Conservation (phyloP, 2,888 invertebrate species). For the Hipparchia sbordonii region DNA sequence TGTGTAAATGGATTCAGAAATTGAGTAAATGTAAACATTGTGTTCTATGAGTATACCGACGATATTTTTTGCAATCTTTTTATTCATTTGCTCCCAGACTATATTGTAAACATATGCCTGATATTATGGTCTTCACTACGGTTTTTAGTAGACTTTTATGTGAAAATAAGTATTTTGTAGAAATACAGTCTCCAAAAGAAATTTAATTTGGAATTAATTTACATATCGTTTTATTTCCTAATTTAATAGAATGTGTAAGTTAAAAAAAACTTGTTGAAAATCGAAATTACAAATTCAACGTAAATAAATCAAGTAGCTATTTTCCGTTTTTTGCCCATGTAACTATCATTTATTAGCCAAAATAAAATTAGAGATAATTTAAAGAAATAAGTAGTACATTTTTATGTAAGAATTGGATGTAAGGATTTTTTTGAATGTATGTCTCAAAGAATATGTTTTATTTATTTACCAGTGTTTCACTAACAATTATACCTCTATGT, state of each 20-base stretch:
- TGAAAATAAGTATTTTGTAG: conserved; percentile 13
- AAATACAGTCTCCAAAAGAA: background rate
- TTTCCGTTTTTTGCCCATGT: background rate
- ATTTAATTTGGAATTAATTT: background rate
- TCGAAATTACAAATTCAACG: no score
- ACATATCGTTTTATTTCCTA: background rate
- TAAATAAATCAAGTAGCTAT: background rate
- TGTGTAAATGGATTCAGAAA: no score
- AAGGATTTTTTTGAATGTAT: conserved; percentile 5
- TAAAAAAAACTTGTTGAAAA: no score
- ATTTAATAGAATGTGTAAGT: background rate
- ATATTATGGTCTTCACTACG: background rate
- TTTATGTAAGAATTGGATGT: background rate
- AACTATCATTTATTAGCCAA: no score
- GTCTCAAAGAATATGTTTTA: background rate
- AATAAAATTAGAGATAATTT: background rate
- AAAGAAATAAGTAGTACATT: conserved; percentile 1
- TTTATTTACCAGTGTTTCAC: conserved; percentile 11
- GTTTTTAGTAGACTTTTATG: background rate
- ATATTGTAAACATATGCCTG: background rate
- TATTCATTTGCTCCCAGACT: conserved; percentile 2
- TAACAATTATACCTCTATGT: background rate
- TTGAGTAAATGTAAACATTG: no score
- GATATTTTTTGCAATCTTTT: background rate
- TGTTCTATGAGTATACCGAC: no score